Conservation (phyloP, 2,113 vertebrate species). For the Thryonomys swinderianus region DNA sequence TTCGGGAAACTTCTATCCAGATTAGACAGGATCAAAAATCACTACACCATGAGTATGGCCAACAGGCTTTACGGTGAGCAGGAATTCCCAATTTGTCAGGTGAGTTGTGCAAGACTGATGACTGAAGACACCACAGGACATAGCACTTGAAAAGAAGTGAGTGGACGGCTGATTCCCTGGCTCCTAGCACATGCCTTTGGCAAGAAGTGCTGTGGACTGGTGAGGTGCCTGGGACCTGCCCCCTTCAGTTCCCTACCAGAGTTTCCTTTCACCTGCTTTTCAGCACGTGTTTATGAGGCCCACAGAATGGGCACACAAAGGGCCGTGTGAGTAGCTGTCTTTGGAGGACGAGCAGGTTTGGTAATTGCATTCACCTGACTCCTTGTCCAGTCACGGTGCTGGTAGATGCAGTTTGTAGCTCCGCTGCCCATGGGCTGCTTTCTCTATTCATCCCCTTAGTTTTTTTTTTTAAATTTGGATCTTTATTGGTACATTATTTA, state of each 20-base stretch:
- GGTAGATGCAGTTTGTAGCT: not conserved
- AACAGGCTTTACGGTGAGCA: constrained; percentile 83
- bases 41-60: constrained; percentile 80
- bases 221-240: not conserved
- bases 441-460: not conserved
- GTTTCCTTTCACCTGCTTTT: not conserved
- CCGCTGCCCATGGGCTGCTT: not conserved
- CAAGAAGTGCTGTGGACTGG: fast-evolving
- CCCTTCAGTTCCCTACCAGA: not conserved
- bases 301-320: not conserved
- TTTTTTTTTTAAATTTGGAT: too few relatives aligned
- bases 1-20: constrained; percentile 83
- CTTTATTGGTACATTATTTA: too few relatives aligned
- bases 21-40: constrained; percentile 76
- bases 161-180: not conserved
- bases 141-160: not conserved
- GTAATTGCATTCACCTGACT: not conserved
- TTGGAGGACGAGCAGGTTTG: not conserved
- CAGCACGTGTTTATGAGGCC: fast-evolving
- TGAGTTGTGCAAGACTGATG: constrained; percentile 33
- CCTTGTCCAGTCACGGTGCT: not conserved
- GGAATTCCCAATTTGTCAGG: constrained; percentile 63
- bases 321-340: not conserved
- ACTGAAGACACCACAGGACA: fast-evolving
- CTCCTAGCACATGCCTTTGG: too few relatives aligned